These are phyloP conservation scores for Dallia pectoralis DNA, from an alignment of 2,797 vertebrate species.

Conservation along the genomic window DNA sequence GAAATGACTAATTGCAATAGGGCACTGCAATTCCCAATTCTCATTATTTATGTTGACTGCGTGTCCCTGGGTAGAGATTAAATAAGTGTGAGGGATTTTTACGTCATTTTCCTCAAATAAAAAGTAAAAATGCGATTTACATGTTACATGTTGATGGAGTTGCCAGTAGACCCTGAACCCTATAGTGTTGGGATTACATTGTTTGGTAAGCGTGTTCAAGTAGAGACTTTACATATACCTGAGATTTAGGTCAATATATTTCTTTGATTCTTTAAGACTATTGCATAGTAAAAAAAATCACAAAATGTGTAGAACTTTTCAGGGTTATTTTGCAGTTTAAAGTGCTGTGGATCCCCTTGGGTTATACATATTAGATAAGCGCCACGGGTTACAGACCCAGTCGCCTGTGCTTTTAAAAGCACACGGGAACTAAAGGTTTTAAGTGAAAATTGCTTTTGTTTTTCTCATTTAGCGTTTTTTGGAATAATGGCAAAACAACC, in stretches of 20 bases:
- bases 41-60: constrained; percentile 71
- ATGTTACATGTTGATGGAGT: neutral
- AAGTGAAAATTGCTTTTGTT: constrained; percentile 39
- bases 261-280: constrained; percentile 16
- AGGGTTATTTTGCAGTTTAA: constrained; percentile 42
- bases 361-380: constrained; percentile 65
- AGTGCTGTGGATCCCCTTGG: constrained; percentile 50
- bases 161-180: neutral
- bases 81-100: constrained; percentile 56
- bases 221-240: constrained; percentile 22
- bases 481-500: constrained; percentile 18
- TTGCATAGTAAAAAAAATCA: constrained; percentile 30
- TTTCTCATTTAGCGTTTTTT: constrained; percentile 46
- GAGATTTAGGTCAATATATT: constrained; percentile 26
- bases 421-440: constrained; percentile 50
- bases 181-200: neutral
- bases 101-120: constrained; percentile 25
- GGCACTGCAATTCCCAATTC: constrained; percentile 67
- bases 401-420: constrained; percentile 62
- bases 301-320: constrained; percentile 44
- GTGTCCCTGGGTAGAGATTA: constrained; percentile 54
- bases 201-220: too few relatives aligned
- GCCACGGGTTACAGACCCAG: constrained; percentile 51
- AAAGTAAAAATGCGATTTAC: neutral
- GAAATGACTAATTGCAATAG: constrained; percentile 71